Evolutionary conservation across 1,140 invertebrate species (phyloP).

Genomic region (Orchestia grillus): DNA sequence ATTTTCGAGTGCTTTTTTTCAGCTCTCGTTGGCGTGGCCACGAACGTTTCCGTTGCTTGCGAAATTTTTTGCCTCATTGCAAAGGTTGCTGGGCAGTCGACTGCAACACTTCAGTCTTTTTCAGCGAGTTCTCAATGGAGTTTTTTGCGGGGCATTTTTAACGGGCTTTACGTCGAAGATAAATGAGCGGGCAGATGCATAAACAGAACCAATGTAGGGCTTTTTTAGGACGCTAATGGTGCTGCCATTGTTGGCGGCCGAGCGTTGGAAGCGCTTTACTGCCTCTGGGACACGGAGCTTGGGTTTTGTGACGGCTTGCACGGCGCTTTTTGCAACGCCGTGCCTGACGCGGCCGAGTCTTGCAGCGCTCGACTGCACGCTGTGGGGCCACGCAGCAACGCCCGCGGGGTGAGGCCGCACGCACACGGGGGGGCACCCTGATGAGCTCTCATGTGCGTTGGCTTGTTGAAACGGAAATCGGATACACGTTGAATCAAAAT

Average conservation of each 20-base stretch:
- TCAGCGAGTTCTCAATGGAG: not conserved
- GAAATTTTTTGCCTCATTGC: not conserved
- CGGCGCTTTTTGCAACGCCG: no score
- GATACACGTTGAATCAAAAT: no score
- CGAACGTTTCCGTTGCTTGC: not conserved
- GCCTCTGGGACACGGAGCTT: not conserved
- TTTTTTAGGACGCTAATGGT: constrained; percentile 43
- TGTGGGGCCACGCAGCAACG: no score
- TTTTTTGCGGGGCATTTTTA: constrained; percentile 5
- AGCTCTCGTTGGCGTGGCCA: not conserved
- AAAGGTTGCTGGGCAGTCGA: constrained; percentile 44
- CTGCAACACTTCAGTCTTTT: constrained; percentile 46
- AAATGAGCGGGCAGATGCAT: constrained; percentile 55
- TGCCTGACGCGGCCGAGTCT: no score
- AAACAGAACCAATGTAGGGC: constrained; percentile 53
- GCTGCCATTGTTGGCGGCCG: constrained; percentile 5
- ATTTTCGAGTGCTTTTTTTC: not conserved
- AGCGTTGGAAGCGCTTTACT: not conserved
- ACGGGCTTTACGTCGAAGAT: constrained; percentile 35
- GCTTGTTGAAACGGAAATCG: no score
- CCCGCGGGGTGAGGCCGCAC: no score
- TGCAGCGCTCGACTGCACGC: no score
- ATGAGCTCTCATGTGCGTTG: no score
- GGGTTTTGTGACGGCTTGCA: no score
- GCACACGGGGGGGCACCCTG: no score